Evolutionary conservation across 2,113 vertebrate species (phyloP).

Genomic region (Sminthopsis crassicaudata): DNA sequence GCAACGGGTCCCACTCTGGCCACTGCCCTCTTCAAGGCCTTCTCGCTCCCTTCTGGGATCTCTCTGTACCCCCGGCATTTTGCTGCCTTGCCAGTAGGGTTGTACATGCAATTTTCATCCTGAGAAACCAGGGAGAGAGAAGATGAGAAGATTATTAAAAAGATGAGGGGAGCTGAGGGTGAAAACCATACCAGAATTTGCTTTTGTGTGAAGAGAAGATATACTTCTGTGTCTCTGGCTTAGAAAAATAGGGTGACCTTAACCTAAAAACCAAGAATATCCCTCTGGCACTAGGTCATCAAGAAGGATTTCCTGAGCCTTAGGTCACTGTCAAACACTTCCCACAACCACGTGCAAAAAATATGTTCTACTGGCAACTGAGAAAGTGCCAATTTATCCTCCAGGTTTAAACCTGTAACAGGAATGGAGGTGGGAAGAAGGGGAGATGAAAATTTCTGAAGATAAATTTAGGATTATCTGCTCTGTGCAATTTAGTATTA

Average conservation of each 20-base stretch:
- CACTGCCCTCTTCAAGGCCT: slow-evolving; percentile 89
- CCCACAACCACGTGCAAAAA: not conserved
- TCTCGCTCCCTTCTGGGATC: slow-evolving; percentile 88
- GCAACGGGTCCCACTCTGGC: slow-evolving; percentile 90
- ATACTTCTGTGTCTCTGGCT: not conserved
- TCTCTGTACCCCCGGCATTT: slow-evolving; percentile 89
- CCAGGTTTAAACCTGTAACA: not conserved
- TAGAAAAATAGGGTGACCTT: not conserved
- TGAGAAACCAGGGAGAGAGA: slow-evolving; percentile 61
- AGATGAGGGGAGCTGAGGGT: not conserved
- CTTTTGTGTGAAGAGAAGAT: not conserved
- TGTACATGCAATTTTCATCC: slow-evolving; percentile 93
- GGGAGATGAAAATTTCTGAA: not conserved
- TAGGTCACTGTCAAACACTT: not conserved
- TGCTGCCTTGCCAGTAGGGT: slow-evolving; percentile 87
- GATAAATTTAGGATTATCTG: too few species aligned
- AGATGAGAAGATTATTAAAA: not conserved
- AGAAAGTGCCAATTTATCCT: not conserved
- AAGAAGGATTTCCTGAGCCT: not conserved
- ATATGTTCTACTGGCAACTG: not conserved
- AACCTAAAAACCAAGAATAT: not conserved
- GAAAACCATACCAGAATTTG: not conserved
- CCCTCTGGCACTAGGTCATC: not conserved
- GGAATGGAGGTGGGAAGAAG: not conserved
- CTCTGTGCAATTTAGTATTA: not conserved